Conservation (phyloP, 64 coral and sea anemone species). For the Anthopleura sola region DNA sequence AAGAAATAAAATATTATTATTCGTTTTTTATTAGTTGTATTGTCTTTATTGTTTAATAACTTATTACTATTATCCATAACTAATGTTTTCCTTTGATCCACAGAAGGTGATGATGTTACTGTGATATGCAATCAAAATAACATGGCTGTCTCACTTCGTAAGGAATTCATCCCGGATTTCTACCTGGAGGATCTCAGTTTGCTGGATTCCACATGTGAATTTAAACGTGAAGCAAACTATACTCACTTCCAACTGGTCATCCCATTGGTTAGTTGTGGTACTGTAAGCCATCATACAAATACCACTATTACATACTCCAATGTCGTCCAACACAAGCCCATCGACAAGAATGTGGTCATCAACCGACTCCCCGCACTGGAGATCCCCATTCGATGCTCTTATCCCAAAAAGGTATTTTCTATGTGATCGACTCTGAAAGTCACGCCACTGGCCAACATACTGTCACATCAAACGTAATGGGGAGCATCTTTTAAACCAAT, state of each 20-base stretch:
- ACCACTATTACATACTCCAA: constrained; percentile 70
- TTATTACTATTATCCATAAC: no score
- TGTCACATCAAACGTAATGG: no score
- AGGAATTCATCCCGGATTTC: constrained; percentile 35
- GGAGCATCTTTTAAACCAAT: no score
- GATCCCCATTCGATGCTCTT: constrained; percentile 75
- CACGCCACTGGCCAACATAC: not conserved
- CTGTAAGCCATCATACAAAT: constrained; percentile 56
- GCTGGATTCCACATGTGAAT: constrained; percentile 39
- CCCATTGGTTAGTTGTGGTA: constrained; percentile 80
- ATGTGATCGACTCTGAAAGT: no score
- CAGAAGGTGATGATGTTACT: constrained; percentile 23
- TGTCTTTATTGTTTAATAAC: no score
- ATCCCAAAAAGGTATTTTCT: constrained; percentile 46
- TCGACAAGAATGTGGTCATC: constrained; percentile 41
- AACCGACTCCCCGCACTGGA: constrained; percentile 52
- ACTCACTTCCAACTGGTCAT: constrained; percentile 69
- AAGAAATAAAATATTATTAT: no score
- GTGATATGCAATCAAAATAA: constrained; percentile 44
- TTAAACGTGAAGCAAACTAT: constrained; percentile 29
- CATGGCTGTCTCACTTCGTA: constrained; percentile 60
- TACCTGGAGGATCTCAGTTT: constrained; percentile 46
- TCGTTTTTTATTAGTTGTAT: no score
- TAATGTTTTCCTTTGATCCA: not conserved
- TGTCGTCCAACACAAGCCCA: constrained; percentile 30